Evolutionary conservation across 64 coral and sea anemone genomes (phyloP), one percentile per base, ranked within the genome.

Genomic region (Cladopsammia gracilis): DNA sequence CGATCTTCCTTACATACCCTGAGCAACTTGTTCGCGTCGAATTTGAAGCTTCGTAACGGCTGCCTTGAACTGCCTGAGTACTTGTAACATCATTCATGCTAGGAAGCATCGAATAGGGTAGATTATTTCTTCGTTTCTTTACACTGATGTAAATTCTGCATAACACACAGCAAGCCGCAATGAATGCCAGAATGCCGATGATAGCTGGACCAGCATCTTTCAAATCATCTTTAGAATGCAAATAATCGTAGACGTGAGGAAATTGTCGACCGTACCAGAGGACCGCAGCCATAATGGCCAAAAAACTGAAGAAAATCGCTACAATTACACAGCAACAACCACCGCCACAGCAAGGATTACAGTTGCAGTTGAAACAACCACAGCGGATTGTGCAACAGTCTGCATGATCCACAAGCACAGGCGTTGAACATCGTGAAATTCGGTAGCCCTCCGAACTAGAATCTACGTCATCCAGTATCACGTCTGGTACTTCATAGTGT

Each of bases 331-430:
- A 88, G 58, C 68, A 72, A 11, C 14, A 58, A 22, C 50, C 44
- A 3, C 45, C 22, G 19, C 42, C 14, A 48, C 68, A 61, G 47
- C 68, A 59, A 13, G 66, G 86, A 75, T n/a, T 59, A 50, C 48
- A 88, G 25, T 4, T 59, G 20, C 86, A 88, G 48, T n/a, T 19
- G 6, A 56, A 88, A 48, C 86, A 48, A 42, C 69, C 22, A 48
- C 48, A 74, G 52, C 34, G 68, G 1, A 58, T 6, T 12, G 10
- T 18, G 53, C 86, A 88, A 15, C 86, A 51, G 19, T 72, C 16
- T 20, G 15, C 10, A 20, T 73, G 49, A 25, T 25, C 48, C 1
- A 75, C 3, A 14, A 13, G 15, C 16, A 16, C 11, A 18, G 68
- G 70, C 5, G 56, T 58, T 5, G 25, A 51, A 19, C 12, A 11